phyloP scores from a whole-genome alignment of 2,888 invertebrate species.

The Emmelina monodactyla region DNA sequence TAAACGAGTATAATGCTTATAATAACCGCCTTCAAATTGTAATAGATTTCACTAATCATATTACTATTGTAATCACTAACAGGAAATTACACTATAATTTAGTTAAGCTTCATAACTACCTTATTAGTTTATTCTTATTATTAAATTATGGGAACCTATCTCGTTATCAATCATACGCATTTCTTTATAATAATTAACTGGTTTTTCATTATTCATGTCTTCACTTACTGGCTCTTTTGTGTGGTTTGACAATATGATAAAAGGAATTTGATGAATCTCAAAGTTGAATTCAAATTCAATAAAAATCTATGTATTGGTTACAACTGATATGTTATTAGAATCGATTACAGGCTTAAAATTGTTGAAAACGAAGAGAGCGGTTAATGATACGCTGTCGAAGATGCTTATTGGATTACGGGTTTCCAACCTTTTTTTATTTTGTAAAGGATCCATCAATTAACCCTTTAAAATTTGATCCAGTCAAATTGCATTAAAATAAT shows the following conservation, averaged over 20 bases:
- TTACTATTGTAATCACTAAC: too few species aligned
- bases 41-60: too few species aligned
- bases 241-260: too few species aligned
- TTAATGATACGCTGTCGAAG: constrained; percentile 30
- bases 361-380: constrained; percentile 17
- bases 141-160: constrained; percentile 3
- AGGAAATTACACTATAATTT: too few species aligned
- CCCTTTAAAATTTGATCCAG: constrained; percentile 13
- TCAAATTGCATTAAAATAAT: too few species aligned
- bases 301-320: constrained; percentile 15
- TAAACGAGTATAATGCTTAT: too few species aligned
- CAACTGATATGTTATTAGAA: constrained; percentile 23
- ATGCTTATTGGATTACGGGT: constrained; percentile 17
- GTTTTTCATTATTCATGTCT: not conserved
- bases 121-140: not conserved
- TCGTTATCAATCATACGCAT: constrained; percentile 2
- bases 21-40: too few species aligned
- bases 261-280: not conserved
- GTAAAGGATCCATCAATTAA: constrained; percentile 8
- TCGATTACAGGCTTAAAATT: constrained; percentile 19
- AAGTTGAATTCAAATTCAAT: not conserved
- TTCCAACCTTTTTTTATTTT: not conserved
- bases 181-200: not conserved
- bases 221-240: too few species aligned
- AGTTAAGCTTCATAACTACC: not conserved